These are phyloP conservation scores for Steinernema scapterisci DNA, from an alignment of 2,888 invertebrate genomes.

Conservation along the genomic window DNA sequence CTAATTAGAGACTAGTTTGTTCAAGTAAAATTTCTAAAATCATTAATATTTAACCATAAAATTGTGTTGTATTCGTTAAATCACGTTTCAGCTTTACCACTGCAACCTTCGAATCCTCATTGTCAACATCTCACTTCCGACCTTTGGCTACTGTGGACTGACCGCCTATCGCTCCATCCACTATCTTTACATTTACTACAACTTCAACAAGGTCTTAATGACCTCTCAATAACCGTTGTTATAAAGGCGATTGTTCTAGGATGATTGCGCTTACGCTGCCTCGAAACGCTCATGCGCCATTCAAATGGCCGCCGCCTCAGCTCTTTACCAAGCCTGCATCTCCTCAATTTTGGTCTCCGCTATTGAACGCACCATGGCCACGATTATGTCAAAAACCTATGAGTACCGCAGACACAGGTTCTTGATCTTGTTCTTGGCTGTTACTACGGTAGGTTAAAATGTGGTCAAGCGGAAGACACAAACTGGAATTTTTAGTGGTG, in stretches of 20 bases:
- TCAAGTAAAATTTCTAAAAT: neutral
- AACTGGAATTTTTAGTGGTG: constrained; percentile 9
- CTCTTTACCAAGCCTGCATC: constrained; percentile 21
- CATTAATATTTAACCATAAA: neutral
- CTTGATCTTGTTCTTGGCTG: neutral
- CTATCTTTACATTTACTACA: neutral
- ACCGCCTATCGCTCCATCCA: neutral
- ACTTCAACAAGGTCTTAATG: neutral
- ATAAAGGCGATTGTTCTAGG: neutral
- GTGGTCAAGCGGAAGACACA: neutral
- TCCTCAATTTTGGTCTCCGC: neutral
- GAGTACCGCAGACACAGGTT: neutral
- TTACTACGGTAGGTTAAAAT: neutral
- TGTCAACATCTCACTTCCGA: neutral
- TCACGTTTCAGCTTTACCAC: constrained; percentile 2
- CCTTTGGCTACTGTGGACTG: constrained; percentile 1
- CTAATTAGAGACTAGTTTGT: no score
- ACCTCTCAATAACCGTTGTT: neutral
- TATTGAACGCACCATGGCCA: neutral
- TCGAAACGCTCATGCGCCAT: neutral
- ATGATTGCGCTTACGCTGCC: neutral
- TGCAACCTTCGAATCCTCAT: neutral
- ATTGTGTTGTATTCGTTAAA: neutral
- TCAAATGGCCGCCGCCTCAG: constrained; percentile 12
- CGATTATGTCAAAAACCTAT: neutral